Base-by-base conservation (phyloP, 1,140 invertebrate species). In the Drosophila oshimai region DNA sequence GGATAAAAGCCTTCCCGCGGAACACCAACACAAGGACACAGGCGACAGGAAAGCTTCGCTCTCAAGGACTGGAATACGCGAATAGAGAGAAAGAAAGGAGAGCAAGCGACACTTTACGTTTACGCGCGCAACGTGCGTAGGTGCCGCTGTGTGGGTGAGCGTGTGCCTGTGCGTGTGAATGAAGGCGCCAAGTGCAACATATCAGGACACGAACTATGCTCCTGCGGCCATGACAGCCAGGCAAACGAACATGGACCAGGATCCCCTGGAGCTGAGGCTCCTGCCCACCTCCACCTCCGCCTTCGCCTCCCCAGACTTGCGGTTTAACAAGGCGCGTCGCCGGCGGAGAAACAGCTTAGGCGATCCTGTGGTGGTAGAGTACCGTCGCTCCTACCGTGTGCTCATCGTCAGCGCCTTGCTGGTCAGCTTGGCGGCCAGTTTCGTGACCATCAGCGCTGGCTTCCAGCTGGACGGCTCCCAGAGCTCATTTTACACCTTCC, bases 401-500 rank as follows among this genome's bases (percentile, higher is more conserved):
- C 76, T 86, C 17, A 75, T 86, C 34, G 81, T 87, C 4, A 87
- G 71, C 28, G 81, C 80, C 31, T 58, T 86, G 12, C 62, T 86
- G 61, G 76, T 86, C 29, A 87, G 81, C 13, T 15, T 86, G 33
- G 81, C 60, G 34, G 73, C 81, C 50, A 88, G 76, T 26, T 88
- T 87, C 17, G 64, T 87, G 9, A 77, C 83, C 29, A 55, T 81
- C 37, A 72, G 37, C 15, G 83, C 60, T 49, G 93, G 92, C 34
- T 96, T 97, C 91, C 93, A 95, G 4, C 92, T 97, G 68, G 97
- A 98, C 91, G 97, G 97, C 18, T 94, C 95, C 0, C 93, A 95
- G 50, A 95, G 95, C 79, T 96, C 96, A 2, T 98, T 96, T 92
- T 97, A 97, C 20, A 96, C 97, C 83, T 98, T 97, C 90, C 93